Base-by-base conservation (phyloP, 2,113 vertebrate genomes). In the Phycodurus eques region DNA sequence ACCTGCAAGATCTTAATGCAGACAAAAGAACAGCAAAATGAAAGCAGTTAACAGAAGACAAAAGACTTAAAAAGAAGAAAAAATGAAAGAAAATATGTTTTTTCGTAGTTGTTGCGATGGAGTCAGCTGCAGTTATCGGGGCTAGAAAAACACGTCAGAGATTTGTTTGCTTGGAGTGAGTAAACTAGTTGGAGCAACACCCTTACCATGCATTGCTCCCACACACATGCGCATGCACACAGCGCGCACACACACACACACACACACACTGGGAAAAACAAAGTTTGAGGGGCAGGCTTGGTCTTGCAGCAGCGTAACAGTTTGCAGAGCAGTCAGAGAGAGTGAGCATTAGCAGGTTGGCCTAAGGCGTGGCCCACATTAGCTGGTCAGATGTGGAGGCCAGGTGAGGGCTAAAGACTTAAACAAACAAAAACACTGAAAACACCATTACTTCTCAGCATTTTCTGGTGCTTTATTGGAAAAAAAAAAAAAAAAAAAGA, bases 291-390 rank as follows among this genome's bases (percentile, higher is more conserved):
- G 94, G 92, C 97, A 98, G 94, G 97, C 92, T 90, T 84, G 86
- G 87, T 94, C 97, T 95, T 95, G 96, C 88, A 94, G 86, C 82
- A 80, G 90, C 90, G 92, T 94, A 94, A 93, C 92, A 94, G 94
- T 97, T 96, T 96, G 95, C 91, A 92, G 95, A 95, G 95, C 94
- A 70, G 79, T 80, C 80, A 64, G 80, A 57, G 83, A 82, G 86
- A 85, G 86, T 74, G 84, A 81, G 95, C 92, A 92, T 94, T 95
- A 94, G 93, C 54, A 93, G 94, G 95, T 98, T 97, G 96, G 95
- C 94, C 95, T 94, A 97, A 98, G 96, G 95, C 94, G 96, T 95
- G 96, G 95, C 93, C 93, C 92, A 85, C 88, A 92, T 93, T 92
- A 79, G 92, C 81, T 88, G 91, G 93, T 94, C 95, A 94, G 95